Percentiles rank a stretch among this genome's conserved stretches.
Evolutionary conservation across 2,797 vertebrate genomes (phyloP).

Genomic region (Vespertilio murinus): DNA sequence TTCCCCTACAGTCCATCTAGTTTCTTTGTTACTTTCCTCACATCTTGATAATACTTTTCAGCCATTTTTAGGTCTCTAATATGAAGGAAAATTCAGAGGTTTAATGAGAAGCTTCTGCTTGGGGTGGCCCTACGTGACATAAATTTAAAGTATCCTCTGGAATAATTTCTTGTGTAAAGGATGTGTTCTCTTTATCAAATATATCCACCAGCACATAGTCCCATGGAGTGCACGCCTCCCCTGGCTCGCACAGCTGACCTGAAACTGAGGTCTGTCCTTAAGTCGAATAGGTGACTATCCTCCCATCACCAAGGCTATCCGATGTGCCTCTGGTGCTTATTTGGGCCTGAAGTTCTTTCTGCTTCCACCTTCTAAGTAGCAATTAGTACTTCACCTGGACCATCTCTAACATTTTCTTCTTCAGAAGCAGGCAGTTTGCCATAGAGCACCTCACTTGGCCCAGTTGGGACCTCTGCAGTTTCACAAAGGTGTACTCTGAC

Average conservation of each 20-base stretch:
- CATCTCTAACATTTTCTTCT: background rate
- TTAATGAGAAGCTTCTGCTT: background rate
- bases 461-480: background rate
- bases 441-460: background rate
- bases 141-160: background rate
- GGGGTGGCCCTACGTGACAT: background rate
- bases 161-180: background rate
- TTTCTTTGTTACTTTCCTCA: conserved; percentile 88
- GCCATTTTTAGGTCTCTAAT: conserved; percentile 96
- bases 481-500: background rate
- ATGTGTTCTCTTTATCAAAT: background rate
- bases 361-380: background rate
- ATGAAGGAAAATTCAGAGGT: conserved; percentile 78
- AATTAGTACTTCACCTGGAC: background rate
- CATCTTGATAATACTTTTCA: conserved; percentile 94
- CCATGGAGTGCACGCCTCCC: background rate
- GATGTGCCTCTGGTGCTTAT: background rate
- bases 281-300: background rate
- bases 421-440: background rate
- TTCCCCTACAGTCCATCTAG: conserved; percentile 85
- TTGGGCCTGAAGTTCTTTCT: background rate
- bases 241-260: background rate
- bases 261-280: background rate
- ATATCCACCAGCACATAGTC: background rate
- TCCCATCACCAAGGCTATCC: background rate